These are phyloP conservation scores for Dromas ardeola DNA, from an alignment of 2,113 vertebrate genomes.

Conservation along the genomic window DNA sequence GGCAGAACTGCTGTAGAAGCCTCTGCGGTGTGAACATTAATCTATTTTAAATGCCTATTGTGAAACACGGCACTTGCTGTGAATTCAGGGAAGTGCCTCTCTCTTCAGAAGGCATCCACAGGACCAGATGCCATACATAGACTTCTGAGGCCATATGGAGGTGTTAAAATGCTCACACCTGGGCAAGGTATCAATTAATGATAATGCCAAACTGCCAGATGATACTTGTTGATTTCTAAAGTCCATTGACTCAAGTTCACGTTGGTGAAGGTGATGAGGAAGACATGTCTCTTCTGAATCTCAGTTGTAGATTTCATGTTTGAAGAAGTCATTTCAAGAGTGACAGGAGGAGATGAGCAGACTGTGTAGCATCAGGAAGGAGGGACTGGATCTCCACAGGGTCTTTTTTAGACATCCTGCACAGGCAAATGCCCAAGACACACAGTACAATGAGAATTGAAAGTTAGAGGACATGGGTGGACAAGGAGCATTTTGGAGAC, in stretches of 20 bases:
- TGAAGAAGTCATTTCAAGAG: neutral
- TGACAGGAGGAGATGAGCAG: neutral
- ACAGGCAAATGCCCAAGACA: neutral
- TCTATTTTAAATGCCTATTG: neutral
- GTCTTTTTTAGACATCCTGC: neutral
- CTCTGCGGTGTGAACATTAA: neutral
- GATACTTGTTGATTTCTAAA: neutral
- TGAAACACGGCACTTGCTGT: neutral
- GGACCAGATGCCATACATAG: rapidly evolving
- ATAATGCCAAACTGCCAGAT: neutral
- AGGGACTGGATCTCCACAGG: neutral
- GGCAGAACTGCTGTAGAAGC: neutral
- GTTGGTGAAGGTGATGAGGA: neutral
- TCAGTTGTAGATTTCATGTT: neutral
- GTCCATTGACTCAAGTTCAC: neutral
- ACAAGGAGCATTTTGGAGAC: neutral
- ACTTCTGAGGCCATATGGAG: neutral
- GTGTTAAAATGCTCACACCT: neutral
- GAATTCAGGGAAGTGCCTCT: neutral
- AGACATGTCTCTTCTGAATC: neutral
- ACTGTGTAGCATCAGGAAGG: neutral
- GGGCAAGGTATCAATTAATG: neutral
- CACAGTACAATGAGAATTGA: neutral
- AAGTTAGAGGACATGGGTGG: neutral
- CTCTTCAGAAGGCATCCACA: neutral